Conservation (phyloP, 2,113 vertebrate genomes). For the Craseonycteris thonglongyai region DNA sequence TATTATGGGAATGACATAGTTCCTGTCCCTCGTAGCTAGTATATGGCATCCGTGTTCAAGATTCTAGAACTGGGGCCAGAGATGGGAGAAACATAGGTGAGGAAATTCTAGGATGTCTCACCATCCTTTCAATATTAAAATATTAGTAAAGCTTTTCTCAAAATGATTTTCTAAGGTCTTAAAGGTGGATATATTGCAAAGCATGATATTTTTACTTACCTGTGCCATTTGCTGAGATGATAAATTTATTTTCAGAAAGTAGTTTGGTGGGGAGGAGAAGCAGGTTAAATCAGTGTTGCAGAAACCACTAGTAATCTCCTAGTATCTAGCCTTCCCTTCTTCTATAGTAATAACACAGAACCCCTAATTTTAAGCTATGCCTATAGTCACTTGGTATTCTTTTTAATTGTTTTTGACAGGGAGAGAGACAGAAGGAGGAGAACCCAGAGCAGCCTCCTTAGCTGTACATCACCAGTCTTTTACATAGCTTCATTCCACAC, state of each 20-base stretch:
- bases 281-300: neutral
- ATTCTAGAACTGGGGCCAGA: neutral
- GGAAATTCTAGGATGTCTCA: neutral
- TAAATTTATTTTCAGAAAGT: neutral
- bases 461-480: too few relatives aligned
- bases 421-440: too few relatives aligned
- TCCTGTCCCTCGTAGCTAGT: conserved; percentile 10
- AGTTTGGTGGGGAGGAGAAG: neutral
- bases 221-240: neutral
- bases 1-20: conserved; percentile 26
- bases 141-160: neutral
- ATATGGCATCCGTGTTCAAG: neutral
- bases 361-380: neutral
- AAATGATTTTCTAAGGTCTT: neutral
- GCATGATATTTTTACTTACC: neutral
- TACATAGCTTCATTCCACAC: too few relatives aligned
- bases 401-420: too few relatives aligned
- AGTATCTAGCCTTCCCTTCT: neutral
- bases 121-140: neutral
- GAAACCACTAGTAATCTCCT: neutral
- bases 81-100: neutral
- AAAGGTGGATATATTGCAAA: neutral
- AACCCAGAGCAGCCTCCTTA: too few relatives aligned
- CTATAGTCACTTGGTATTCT: neutral
- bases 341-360: neutral